These are phyloP conservation scores for Salmo trutta DNA, from an alignment of 2,797 vertebrate genomes.

Conservation along the genomic window DNA sequence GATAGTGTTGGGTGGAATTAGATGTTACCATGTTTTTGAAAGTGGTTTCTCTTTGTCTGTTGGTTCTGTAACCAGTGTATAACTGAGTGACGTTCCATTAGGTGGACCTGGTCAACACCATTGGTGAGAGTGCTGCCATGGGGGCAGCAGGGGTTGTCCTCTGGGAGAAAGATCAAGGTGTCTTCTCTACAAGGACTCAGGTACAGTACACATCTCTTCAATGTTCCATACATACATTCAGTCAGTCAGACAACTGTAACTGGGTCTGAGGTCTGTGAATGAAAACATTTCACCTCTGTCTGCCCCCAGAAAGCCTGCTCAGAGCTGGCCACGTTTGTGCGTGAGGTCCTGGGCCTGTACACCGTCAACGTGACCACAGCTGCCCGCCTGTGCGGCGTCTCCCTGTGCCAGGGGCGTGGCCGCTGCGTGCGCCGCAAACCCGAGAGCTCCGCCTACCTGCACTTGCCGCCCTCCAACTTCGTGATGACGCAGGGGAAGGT, in stretches of 20 bases:
- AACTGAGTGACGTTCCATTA: constrained; percentile 40
- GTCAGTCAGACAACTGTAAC: background rate
- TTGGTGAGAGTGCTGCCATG: constrained; percentile 84
- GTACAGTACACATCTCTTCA: constrained; percentile 26
- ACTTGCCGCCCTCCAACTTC: constrained; percentile 65
- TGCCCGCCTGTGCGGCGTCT: constrained; percentile 75
- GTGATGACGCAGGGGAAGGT: constrained; percentile 48
- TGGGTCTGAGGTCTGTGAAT: background rate
- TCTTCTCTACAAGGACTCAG: constrained; percentile 50
- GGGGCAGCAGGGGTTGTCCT: constrained; percentile 79
- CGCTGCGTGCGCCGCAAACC: constrained; percentile 76
- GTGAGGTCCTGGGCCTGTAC: constrained; percentile 77
- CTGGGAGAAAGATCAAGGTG: constrained; percentile 67
- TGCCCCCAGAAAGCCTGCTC: constrained; percentile 75
- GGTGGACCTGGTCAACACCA: constrained; percentile 79
- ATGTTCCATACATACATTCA: constrained; percentile 8
- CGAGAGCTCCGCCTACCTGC: constrained; percentile 72
- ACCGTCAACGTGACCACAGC: constrained; percentile 77
- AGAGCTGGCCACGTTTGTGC: constrained; percentile 74
- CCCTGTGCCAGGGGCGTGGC: constrained; percentile 77
- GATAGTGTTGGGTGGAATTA: background rate
- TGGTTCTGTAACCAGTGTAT: constrained; percentile 1
- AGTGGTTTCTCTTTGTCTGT: background rate
- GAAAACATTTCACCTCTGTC: background rate
- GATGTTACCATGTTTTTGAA: background rate